Percentiles rank a stretch among this genome's conserved stretches.
Evolutionary conservation across 2,888 invertebrate species (phyloP).

Genomic region (Pachycephus smyrnensis): DNA sequence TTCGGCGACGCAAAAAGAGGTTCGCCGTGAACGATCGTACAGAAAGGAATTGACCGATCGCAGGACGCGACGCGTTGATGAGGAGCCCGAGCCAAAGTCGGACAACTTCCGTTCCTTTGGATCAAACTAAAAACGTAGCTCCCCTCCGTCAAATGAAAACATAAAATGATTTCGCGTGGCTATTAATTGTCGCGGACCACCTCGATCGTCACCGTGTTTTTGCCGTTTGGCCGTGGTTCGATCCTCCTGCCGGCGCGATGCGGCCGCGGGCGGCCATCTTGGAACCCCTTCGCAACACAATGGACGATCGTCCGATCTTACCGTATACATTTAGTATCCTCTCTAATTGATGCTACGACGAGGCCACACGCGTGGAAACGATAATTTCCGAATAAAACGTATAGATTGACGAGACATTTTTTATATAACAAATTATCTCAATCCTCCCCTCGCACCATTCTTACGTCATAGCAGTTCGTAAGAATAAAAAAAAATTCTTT

Average conservation of each 20-base stretch:
- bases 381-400: constrained; percentile 20
- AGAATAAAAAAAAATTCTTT: neutral
- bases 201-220: constrained; percentile 20
- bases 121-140: constrained; percentile 13
- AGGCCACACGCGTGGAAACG: constrained; percentile 53
- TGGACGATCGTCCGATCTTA: constrained; percentile 37
- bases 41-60: constrained; percentile 6
- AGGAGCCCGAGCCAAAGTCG: neutral
- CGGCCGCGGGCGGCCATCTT: constrained; percentile 51
- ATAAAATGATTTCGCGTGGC: constrained; percentile 56
- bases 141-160: constrained; percentile 49
- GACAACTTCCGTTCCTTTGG: constrained; percentile 5
- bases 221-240: constrained; percentile 7
- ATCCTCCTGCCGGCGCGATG: constrained; percentile 7
- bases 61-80: constrained; percentile 11
- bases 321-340: constrained; percentile 46
- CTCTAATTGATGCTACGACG: constrained; percentile 54
- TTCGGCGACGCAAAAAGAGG: neutral
- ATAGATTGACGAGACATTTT: neutral
- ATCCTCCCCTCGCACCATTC: neutral
- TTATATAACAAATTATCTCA: constrained; percentile 11
- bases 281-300: constrained; percentile 46
- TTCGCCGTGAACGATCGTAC: neutral
- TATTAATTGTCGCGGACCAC: constrained; percentile 49
- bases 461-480: neutral